Percentiles rank a stretch among this genome's conserved stretches.
phyloP scores from a whole-genome alignment of 2,888 invertebrate species.

The Pseudococcus jackbeardsleyi region DNA sequence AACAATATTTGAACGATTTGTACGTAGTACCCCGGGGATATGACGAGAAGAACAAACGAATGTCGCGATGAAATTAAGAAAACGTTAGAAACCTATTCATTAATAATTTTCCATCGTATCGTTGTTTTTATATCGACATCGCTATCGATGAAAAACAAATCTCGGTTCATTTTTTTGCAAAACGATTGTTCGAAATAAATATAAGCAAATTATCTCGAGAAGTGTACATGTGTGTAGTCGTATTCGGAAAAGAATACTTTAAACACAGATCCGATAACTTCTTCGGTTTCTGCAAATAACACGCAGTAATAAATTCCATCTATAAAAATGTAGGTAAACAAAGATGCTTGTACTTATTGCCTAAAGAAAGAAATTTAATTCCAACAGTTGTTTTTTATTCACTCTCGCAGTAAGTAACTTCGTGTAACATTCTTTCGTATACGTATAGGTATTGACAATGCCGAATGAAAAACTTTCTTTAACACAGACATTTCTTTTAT shows the following conservation, averaged over 20 bases:
- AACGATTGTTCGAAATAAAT: neutral
- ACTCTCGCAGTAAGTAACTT: neutral
- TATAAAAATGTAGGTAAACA: neutral
- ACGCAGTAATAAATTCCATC: neutral
- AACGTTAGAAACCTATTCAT: no score
- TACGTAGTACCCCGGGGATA: no score
- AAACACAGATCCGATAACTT: neutral
- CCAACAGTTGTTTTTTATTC: neutral
- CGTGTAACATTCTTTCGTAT: neutral
- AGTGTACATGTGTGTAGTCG: no score
- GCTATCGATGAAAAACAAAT: neutral
- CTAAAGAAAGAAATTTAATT: slow-evolving; percentile 11
- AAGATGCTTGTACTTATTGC: neutral
- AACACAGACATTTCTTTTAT: neutral
- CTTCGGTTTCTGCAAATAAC: neutral
- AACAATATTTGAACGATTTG: no score
- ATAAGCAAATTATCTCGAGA: no score
- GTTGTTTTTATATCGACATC: neutral
- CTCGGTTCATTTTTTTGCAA: neutral
- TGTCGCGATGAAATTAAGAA: no score
- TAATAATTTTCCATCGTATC: no score
- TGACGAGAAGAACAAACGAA: no score
- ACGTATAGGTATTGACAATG: neutral
- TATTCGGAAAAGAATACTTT: neutral
- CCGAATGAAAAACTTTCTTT: neutral